phyloP scores from a whole-genome alignment of 2,888 invertebrate species.

The Sesia apiformis region DNA sequence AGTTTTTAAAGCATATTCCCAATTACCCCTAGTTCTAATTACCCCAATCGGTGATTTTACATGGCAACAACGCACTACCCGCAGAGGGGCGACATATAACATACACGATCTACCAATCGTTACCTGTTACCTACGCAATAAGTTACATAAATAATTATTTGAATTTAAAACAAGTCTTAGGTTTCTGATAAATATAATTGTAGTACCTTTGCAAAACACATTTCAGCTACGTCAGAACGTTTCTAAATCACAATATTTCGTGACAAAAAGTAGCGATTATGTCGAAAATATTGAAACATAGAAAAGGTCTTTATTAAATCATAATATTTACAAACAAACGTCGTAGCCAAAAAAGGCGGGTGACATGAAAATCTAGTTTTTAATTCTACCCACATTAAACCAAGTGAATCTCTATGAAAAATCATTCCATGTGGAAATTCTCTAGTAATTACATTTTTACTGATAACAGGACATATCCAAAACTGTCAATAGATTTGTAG shows the following conservation, averaged over 20 bases:
- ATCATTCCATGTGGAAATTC: too few species aligned
- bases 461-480: too few species aligned
- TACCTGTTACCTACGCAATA: constrained; percentile 65
- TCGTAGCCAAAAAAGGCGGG: constrained; percentile 41
- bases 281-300: not conserved
- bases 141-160: constrained; percentile 69
- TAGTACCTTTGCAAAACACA: constrained; percentile 24
- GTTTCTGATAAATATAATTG: constrained; percentile 54
- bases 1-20: too few species aligned
- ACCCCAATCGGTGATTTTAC: not conserved
- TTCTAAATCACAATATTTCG: not conserved
- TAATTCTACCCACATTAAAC: too few species aligned
- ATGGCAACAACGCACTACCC: constrained; percentile 10
- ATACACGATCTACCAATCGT: constrained; percentile 23
- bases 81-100: constrained; percentile 35
- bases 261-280: not conserved
- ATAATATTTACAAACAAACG: constrained; percentile 49
- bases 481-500: too few species aligned
- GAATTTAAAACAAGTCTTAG: constrained; percentile 72
- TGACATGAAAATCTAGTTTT: constrained; percentile 25
- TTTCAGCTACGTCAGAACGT: constrained; percentile 17
- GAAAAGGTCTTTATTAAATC: not conserved
- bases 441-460: too few species aligned
- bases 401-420: too few species aligned
- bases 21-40: too few species aligned